Base-by-base conservation (phyloP, 2,797 vertebrate genomes). In the Premnoplex brunnescens region DNA sequence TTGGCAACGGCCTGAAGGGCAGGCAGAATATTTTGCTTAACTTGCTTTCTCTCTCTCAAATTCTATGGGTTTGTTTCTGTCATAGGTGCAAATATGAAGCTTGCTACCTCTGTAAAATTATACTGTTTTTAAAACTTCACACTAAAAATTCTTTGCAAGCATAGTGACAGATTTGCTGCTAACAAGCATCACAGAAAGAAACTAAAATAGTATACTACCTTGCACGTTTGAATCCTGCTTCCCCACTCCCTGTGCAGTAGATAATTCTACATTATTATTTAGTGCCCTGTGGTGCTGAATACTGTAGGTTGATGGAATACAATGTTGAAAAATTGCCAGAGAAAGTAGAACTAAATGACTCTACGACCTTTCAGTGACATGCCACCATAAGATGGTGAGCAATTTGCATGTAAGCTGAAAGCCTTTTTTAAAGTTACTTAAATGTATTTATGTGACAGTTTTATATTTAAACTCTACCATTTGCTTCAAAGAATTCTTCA, bases 331-430 rank as follows among this genome's bases (percentile, higher is more conserved):
- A 90, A 69, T 23, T 82, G 28, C 54, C 63, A 71, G 13, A 73
- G 32, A 79, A 87, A 51, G 24, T 16, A 74, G 32, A 84, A 79
- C 18, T 67, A 94, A 90, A 88, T 67, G 44, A 82, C 32, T 87
- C 30, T 32, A 4, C 67, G 83, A 91, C 44, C 58, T 87, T 75
- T 56, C 21, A 23, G 39, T 85, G 59, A 46, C 49, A 54, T 49
- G 32, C 24, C 19, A 71, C 14, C 15, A 28, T 52, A 63, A 67
- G 12, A 59, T 14, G 6, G 6, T 60, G 34, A 78, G 14, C 78
- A 93, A 92, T 85, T 27, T 26, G 7, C 59, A 67, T 37, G 67
- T 6, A 85, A n/a, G 23, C 8, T 62, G 27, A 88, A 94, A 87
- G 17, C 4, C 2, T 48, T 85, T 72, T 77, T 4, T 23, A 15